These are phyloP conservation scores for Lepilemur septentrionalis DNA, from an alignment of 2,797 vertebrate species.

Conservation along the genomic window DNA sequence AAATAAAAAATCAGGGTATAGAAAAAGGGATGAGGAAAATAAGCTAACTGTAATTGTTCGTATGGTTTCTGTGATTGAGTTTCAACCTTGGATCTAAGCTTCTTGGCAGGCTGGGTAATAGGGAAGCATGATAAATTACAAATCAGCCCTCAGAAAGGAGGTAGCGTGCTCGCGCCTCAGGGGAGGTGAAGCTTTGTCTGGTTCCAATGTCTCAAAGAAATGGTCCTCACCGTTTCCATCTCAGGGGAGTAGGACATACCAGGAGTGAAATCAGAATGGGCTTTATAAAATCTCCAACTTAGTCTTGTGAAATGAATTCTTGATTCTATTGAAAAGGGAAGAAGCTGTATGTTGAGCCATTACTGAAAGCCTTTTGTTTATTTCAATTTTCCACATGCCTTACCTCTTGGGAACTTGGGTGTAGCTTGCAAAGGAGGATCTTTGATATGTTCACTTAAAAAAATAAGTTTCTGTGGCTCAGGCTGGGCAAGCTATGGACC, in stretches of 20 bases:
- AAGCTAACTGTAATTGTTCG: not conserved
- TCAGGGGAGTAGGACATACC: not conserved
- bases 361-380: slow-evolving; percentile 2
- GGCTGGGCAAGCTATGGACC: not conserved
- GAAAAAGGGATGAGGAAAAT: not conserved
- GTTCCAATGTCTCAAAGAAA: not conserved
- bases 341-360: not conserved
- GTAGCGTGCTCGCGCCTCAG: not conserved
- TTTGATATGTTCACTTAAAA: not conserved
- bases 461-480: not conserved
- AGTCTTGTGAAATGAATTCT: slow-evolving; percentile 35
- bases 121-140: not conserved
- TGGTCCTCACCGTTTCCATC: not conserved
- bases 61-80: not conserved
- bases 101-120: not conserved
- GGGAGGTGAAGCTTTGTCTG: slow-evolving; percentile 4
- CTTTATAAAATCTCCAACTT: not conserved
- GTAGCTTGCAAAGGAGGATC: not conserved
- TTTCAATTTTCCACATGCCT: slow-evolving; percentile 6
- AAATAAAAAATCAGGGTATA: not conserved
- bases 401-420: not conserved
- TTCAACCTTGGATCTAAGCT: not conserved
- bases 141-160: not conserved
- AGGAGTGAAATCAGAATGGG: not conserved
- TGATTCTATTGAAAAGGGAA: not conserved